phyloP scores from a whole-genome alignment of 2,888 invertebrate species.

The Tenthredo mesomela region DNA sequence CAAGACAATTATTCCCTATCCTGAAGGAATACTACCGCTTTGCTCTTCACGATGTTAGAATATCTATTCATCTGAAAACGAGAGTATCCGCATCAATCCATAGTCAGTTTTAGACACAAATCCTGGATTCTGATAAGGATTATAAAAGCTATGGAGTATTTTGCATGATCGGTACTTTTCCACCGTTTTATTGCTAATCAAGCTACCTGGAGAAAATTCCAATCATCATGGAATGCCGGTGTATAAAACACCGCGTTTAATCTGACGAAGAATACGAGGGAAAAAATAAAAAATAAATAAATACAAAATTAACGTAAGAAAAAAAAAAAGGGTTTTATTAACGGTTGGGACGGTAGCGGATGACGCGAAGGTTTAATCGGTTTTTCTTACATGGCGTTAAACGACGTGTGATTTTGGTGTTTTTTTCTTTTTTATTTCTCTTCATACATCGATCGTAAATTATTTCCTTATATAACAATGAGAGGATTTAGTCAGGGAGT shows the following conservation, averaged over 20 bases:
- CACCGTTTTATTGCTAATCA: not conserved
- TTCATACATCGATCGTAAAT: not conserved
- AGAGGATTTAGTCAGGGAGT: not conserved
- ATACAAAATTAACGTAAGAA: not conserved
- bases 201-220: not conserved
- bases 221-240: constrained; percentile 1
- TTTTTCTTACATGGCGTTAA: not conserved
- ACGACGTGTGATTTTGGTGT: not conserved
- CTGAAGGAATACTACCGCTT: not conserved
- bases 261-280: not conserved
- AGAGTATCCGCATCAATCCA: not conserved
- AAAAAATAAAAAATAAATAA: not conserved
- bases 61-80: too few species aligned
- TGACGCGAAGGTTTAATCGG: not conserved
- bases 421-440: not conserved
- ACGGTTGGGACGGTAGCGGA: not conserved
- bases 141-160: not conserved
- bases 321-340: not conserved
- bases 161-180: not conserved
- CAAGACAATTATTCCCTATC: not conserved
- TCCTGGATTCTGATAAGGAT: constrained; percentile 13
- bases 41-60: too few species aligned
- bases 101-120: not conserved
- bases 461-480: not conserved
- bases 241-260: not conserved